phyloP scores from a whole-genome alignment of 2,113 vertebrate genomes.

The Strigops habroptila region DNA sequence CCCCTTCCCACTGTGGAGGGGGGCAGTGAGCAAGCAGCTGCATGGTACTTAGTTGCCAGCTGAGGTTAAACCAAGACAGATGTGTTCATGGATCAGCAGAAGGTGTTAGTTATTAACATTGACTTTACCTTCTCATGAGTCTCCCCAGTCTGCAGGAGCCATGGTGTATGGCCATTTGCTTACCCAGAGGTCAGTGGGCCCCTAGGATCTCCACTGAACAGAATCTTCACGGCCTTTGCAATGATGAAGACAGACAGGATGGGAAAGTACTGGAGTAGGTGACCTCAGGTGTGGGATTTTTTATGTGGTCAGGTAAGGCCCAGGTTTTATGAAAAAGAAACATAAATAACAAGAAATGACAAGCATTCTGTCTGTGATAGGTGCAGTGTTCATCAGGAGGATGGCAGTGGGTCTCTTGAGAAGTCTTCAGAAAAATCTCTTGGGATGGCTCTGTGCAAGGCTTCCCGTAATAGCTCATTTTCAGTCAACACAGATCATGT shows the following conservation, averaged over 20 bases:
- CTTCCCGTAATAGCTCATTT: background rate
- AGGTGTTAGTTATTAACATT: fast-evolving
- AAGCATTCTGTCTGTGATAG: background rate
- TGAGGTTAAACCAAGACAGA: background rate
- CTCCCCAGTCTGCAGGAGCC: background rate
- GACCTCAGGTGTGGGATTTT: background rate
- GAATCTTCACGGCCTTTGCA: fast-evolving
- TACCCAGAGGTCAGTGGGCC: background rate
- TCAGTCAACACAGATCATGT: background rate
- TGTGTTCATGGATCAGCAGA: fast-evolving
- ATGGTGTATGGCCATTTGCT: fast-evolving
- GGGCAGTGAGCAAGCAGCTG: background rate
- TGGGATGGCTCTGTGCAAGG: background rate
- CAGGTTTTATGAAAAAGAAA: background rate
- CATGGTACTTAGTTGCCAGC: background rate
- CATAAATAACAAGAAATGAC: background rate
- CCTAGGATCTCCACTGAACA: fast-evolving
- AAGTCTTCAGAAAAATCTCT: background rate
- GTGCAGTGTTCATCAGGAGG: background rate
- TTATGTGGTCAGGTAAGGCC: too few species aligned
- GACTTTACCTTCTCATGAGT: fast-evolving
- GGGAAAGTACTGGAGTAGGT: fast-evolving
- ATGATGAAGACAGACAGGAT: fast-evolving
- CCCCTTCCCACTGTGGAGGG: background rate
- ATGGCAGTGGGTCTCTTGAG: background rate